A percentile compares a stretch with the other conserved stretches of the same genome.
Conservation (phyloP, 2,113 vertebrate genomes). For the Passerina amoena region DNA sequence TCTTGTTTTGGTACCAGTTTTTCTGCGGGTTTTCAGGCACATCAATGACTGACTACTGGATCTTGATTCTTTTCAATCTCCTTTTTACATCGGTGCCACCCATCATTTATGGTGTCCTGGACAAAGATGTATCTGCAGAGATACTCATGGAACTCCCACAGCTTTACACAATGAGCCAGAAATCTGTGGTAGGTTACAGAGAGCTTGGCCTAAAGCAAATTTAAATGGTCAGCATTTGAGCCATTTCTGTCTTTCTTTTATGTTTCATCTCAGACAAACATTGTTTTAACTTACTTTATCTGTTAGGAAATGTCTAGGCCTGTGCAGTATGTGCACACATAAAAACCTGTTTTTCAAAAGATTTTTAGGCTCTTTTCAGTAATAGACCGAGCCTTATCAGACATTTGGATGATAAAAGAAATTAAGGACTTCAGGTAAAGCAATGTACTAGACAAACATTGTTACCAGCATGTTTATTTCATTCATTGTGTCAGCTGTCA, state of each 20-base stretch:
- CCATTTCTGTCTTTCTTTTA: neutral
- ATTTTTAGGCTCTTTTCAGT: neutral
- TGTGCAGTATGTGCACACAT: neutral
- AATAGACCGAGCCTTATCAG: neutral
- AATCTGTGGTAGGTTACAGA: slow-evolving; percentile 71
- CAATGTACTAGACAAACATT: neutral
- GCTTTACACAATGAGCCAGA: slow-evolving; percentile 74
- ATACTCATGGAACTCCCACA: slow-evolving; percentile 75
- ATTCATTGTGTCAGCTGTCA: neutral
- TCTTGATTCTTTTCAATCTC: slow-evolving; percentile 84
- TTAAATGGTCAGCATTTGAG: neutral
- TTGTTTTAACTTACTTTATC: neutral
- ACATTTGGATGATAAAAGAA: neutral
- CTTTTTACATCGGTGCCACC: slow-evolving; percentile 82
- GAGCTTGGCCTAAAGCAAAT: neutral
- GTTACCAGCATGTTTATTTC: neutral
- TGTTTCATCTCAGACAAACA: neutral
- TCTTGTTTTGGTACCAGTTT: slow-evolving; percentile 86
- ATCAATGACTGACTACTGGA: slow-evolving; percentile 83
- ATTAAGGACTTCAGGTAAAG: neutral
- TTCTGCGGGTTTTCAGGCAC: slow-evolving; percentile 85
- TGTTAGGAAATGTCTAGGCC: neutral
- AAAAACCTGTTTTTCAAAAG: neutral
- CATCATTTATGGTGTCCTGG: slow-evolving; percentile 78
- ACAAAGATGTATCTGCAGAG: slow-evolving; percentile 78